Evolutionary conservation across 2,797 vertebrate species (phyloP).

Genomic region (Sus cebifrons): DNA sequence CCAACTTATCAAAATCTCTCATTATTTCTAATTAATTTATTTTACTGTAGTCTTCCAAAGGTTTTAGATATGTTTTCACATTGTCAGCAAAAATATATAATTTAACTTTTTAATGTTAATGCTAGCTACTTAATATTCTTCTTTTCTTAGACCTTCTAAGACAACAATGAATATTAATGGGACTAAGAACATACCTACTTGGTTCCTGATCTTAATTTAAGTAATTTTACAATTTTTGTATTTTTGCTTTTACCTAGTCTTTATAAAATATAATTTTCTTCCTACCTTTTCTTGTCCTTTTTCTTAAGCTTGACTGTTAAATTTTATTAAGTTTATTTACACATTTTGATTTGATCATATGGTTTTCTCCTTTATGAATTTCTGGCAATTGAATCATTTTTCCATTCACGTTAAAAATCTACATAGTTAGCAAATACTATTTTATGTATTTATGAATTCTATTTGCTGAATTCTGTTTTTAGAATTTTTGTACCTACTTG

Average conservation of each 20-base stretch:
- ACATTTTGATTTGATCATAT: background rate
- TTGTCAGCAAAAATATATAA: background rate
- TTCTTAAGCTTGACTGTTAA: background rate
- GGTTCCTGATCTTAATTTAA: constrained; percentile 19
- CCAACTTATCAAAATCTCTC: background rate
- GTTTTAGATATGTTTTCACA: background rate
- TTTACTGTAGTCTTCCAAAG: background rate
- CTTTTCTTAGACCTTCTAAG: background rate
- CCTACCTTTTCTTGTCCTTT: background rate
- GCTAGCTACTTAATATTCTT: background rate
- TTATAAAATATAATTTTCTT: background rate
- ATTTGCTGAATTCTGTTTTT: background rate
- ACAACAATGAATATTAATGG: background rate
- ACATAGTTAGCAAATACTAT: background rate
- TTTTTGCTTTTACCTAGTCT: background rate
- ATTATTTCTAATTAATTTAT: background rate
- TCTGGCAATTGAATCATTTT: background rate
- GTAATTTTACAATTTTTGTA: background rate
- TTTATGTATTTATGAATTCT: background rate
- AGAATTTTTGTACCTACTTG: background rate
- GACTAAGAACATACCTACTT: background rate
- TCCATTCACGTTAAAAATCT: background rate
- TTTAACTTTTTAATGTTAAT: background rate
- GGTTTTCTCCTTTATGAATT: background rate
- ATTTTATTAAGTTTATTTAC: constrained; percentile 19